Base-by-base conservation (phyloP, 2,113 vertebrate species). In the Bubalus kerabau region DNA sequence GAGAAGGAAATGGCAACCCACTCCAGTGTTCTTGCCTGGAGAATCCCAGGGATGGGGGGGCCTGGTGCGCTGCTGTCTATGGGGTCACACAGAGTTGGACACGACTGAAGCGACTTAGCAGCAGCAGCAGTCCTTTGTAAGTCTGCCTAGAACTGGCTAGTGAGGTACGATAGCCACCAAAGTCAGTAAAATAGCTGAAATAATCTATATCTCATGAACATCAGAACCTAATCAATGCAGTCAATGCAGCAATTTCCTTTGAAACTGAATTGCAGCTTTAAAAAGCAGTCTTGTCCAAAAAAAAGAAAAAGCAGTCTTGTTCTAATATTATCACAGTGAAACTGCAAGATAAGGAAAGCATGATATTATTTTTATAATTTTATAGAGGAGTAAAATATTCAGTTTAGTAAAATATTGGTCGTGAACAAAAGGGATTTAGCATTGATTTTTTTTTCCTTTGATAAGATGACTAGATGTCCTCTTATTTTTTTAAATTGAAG, bases 331-430 rank as follows among this genome's bases (percentile, higher is more conserved):
- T 40, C 28, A n/a, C 50, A 88, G 50, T 94, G 24, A 94, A 74
- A 96, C 6, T 80, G 3, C 15, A 94, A 48, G 54, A 90, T 40
- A 78, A 46, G 17, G 12, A 83, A 24, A 57, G 13, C 0, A 59
- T n/a, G 10, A 90, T 94, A 46, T 76, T 67, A 54, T 40, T 91
- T 93, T 46, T 56, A 85, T 15, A 82, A 3, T 86, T 94, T 82
- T 86, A 85, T 8, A 85, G 7, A 92, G 2, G 2, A 94, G 1
- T 76, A 2, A 96, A 92, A 83, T 83, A 23, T 64, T 87, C 60
- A 32, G 14, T 32, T 62, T 28, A 94, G 1, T 86, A 2, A 96
- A 92, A 91, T 86, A 23, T 64, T 90, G 28, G 4, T 9, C 15
- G 7, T 59, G 13, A 87, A 14, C 7, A 76, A 54, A 94, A 80